Base-by-base conservation (phyloP, 2,888 invertebrate genomes). In the Brachyptera risi region DNA sequence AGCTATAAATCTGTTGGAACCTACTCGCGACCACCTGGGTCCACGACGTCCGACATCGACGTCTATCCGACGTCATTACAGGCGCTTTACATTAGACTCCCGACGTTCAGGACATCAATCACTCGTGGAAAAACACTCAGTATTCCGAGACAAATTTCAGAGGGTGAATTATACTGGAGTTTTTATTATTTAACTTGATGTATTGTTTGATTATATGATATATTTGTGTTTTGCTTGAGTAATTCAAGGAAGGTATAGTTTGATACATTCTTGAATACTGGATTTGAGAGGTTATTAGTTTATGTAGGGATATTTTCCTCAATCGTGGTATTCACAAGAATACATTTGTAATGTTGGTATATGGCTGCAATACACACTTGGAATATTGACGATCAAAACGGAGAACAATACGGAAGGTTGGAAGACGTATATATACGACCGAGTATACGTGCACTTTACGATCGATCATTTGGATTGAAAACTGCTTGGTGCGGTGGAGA, bases 51-150 rank as follows among this genome's bases (percentile, higher is more conserved):
- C 50, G 31, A 11, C 50, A 15, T 49, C 51, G 51, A 27, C 51
- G 54, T 31, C 54, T 35, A 31, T 27, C 13, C 35, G 31, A 31
- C 54, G 54, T 37, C 54, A 26, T 26, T 24, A 50, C 26, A 13
- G 24, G 7, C 47, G 50, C 3, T 3, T 24, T 26, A 3, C 26
- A 50, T 26, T 2, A 26, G 4, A 11, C 21, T 17, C 26, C 31
- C 51, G n/a, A 15, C 24, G n/a, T 26, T 9, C n/a, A n/a, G 17
- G 54, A 17, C 37, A 21, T 51, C 27, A 51, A 51, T 51, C 27
- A 51, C 31, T 51, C 51, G 21, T 15, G 51, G 17, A 51, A 51
- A n/a, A 51, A 51, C 51, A 35, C 27, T 51, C 24, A 47, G 19
- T 21, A 21, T 47, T 47, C 47, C 47, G 19, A 40, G 24, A 47